Conservation (phyloP, 2,888 invertebrate genomes). For the Chrysolina haemoptera region DNA sequence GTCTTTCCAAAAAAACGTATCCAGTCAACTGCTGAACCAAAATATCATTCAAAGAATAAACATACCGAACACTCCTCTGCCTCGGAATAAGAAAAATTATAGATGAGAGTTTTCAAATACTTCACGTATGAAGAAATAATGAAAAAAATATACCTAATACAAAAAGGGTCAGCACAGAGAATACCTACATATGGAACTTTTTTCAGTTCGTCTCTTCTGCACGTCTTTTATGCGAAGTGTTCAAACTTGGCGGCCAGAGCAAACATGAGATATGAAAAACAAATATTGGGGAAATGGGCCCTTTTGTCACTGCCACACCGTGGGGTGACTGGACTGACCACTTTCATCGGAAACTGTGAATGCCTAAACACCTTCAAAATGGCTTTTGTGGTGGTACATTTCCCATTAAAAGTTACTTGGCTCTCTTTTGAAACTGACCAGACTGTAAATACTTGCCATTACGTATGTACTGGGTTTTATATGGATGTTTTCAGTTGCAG, state of each 20-base stretch:
- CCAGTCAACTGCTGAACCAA: too few species aligned
- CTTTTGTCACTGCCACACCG: conserved; percentile 47
- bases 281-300: conserved; percentile 49
- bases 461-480: background rate
- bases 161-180: background rate
- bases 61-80: too few species aligned
- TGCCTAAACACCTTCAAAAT: conserved; percentile 43
- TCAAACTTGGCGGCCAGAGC: conserved; percentile 47
- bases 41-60: too few species aligned
- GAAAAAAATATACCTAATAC: background rate
- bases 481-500: too few species aligned
- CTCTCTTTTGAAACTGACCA: background rate
- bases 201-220: background rate
- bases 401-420: conserved; percentile 4
- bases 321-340: conserved; percentile 47
- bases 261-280: conserved; percentile 53
- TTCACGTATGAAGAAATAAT: background rate
- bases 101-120: background rate
- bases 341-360: conserved; percentile 43
- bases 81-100: background rate
- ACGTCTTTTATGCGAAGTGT: conserved; percentile 42
- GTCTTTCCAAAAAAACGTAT: too few species aligned
- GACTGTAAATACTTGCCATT: background rate
- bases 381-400: conserved; percentile 20
- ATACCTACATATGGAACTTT: background rate